A percentile compares a stretch with the other conserved stretches of the same genome.
Evolutionary conservation across 2,797 vertebrate genomes (phyloP).

Genomic region (Arremon aurantiirostris): DNA sequence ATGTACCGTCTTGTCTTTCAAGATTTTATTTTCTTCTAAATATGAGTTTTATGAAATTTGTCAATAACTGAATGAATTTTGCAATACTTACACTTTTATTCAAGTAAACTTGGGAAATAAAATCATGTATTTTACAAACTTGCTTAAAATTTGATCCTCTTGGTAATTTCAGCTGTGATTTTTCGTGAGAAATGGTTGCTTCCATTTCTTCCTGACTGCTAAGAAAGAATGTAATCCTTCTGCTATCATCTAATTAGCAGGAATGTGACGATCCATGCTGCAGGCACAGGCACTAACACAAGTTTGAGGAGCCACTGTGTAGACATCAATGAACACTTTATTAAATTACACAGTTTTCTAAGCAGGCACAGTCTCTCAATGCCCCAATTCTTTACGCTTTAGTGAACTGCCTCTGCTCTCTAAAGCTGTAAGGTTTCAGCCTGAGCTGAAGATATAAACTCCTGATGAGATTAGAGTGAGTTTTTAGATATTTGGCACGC

Average conservation of each 20-base stretch:
- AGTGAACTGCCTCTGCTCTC: conserved; percentile 48
- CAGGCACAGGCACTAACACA: conserved; percentile 58
- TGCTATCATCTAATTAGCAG: conserved; percentile 70
- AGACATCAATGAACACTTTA: conserved; percentile 76
- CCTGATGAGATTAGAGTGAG: conserved; percentile 62
- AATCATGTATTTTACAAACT: neutral
- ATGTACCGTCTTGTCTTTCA: neutral
- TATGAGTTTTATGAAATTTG: neutral
- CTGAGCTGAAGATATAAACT: conserved; percentile 54
- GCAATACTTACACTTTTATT: neutral
- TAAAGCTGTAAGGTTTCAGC: conserved; percentile 63
- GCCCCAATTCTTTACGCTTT: conserved; percentile 66
- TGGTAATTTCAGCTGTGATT: neutral
- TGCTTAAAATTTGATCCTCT: neutral
- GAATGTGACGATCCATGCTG: conserved; percentile 62
- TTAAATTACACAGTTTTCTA: conserved; percentile 77
- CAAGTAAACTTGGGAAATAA: neutral
- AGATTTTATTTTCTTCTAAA: neutral
- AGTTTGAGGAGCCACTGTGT: conserved; percentile 64
- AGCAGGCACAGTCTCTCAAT: conserved; percentile 66
- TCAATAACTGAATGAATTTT: neutral
- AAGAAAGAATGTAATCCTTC: conserved; percentile 58
- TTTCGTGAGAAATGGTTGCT: neutral
- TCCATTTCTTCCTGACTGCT: conserved; percentile 42
- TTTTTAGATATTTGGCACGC: conserved; percentile 35